Conservation (phyloP, 2,113 vertebrate genomes). For the Craseonycteris thonglongyai region DNA sequence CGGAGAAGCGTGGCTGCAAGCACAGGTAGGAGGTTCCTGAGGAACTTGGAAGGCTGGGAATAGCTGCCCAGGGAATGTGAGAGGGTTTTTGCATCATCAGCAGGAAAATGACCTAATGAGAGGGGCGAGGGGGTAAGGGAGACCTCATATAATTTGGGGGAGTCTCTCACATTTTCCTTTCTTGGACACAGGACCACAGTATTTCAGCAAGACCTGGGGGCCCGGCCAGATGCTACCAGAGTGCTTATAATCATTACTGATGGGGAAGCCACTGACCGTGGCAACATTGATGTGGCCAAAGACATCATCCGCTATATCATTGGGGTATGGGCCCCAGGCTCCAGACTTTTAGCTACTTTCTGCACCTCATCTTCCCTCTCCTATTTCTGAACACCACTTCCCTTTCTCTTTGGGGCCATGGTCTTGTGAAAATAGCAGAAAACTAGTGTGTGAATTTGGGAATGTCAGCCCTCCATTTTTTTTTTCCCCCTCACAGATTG, state of each 20-base stretch:
- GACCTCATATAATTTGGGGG: neutral
- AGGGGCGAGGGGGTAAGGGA: neutral
- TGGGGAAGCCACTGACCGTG: constrained; percentile 55
- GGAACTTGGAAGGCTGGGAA: neutral
- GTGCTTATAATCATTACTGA: constrained; percentile 88
- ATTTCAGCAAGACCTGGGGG: constrained; percentile 65
- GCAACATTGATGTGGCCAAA: neutral
- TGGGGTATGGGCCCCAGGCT: constrained; percentile 52
- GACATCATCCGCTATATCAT: constrained; percentile 70
- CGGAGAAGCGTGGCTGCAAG: neutral
- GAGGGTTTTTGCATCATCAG: neutral
- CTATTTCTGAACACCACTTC: neutral
- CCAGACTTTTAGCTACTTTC: neutral
- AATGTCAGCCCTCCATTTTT: neutral
- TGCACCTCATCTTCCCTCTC: neutral
- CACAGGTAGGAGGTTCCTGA: neutral
- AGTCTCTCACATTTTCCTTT: neutral
- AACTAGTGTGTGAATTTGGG: neutral
- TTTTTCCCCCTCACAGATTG: constrained; percentile 48
- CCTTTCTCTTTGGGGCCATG: neutral
- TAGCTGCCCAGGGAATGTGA: neutral
- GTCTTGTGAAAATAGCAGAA: neutral
- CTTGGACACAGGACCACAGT: constrained; percentile 57
- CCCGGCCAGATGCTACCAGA: constrained; percentile 76
- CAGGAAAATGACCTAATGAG: neutral